A percentile compares a stretch with the other conserved stretches of the same genome.
Conservation (phyloP, 2,888 invertebrate species). For the Cinara cedri region DNA sequence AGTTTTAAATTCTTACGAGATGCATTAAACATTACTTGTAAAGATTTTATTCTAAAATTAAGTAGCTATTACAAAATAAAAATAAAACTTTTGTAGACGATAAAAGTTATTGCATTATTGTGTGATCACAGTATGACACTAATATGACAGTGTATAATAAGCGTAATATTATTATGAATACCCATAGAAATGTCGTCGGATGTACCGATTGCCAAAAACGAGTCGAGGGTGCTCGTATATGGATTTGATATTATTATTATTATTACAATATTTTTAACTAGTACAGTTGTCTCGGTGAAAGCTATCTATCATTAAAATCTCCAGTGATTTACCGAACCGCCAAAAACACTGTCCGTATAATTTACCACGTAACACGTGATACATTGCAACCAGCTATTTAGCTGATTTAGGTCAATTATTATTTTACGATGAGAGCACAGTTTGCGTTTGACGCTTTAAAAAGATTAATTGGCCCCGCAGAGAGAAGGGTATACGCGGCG, state of each 20-base stretch:
- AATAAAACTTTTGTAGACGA: too few species aligned
- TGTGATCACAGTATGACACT: too few species aligned
- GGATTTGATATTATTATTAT: too few species aligned
- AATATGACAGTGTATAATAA: too few species aligned
- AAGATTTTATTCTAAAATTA: too few species aligned
- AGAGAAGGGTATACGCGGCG: background rate
- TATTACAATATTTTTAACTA: background rate
- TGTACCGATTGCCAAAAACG: background rate
- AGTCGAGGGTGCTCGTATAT: background rate
- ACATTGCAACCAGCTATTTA: constrained; percentile 6
- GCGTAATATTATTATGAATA: too few species aligned
- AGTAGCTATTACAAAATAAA: too few species aligned
- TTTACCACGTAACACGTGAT: background rate
- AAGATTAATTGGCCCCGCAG: constrained; percentile 39
- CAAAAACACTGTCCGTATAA: constrained; percentile 43
- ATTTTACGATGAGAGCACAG: constrained; percentile 21
- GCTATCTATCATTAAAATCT: constrained; percentile 29
- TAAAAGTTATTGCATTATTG: too few species aligned
- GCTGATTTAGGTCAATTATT: constrained; percentile 44
- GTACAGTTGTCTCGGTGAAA: background rate
- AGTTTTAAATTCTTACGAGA: too few species aligned
- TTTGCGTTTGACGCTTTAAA: constrained; percentile 46
- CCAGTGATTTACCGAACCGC: constrained; percentile 42
- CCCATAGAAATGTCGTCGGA: too few species aligned
- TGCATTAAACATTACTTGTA: too few species aligned